Evolutionary conservation across 2,888 invertebrate genomes (phyloP), one percentile per base, ranked within the genome.

Genomic region (Trichogramma dendrolimi): DNA sequence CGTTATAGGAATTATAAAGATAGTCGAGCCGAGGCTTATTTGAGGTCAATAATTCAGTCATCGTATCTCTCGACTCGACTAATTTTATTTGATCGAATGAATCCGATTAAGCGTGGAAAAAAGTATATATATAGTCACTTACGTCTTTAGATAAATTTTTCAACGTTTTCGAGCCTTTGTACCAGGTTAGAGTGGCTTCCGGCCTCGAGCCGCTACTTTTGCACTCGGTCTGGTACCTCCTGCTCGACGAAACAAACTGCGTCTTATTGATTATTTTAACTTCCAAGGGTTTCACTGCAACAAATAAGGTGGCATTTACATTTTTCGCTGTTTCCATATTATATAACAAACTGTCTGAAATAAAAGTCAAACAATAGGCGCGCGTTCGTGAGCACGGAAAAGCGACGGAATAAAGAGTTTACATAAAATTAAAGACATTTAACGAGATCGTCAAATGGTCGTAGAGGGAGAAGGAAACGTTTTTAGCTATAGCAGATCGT

Each of bases 101-200:
- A 27, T 27, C 27, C 27, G 27, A 27, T 27, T 27, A 2, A 2
- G 27, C 41, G 47, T 7, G 40, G 14, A 41, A 47, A 48, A 44
- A 7, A 39, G 52, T 47, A 2, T 27, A 3, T 27, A 27, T 14
- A 14, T 54, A 63, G 27, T 14, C 42, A 86, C 91, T 89, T 81
- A 92, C 92, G 79, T 90, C 91, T 82, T 90, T 91, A 61, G 90
- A 89, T 79, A 88, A 84, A 77, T 87, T 86, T 80, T 90, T 91
- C 66, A 92, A 84, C 78, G 89, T 91, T 72, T 90, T 85, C 74
- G 88, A 91, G 71, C 90, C 90, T 80, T 91, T 92, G 91, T 91
- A 94, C 94, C 94, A 95, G 58, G 91, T 90, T 75, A 94, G 88
- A 65, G 87, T 83, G 2, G 94, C 93, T 67, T 91, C 88, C 8